Conservation (phyloP, 1,140 invertebrate species). For the Medauroidea extradentata region DNA sequence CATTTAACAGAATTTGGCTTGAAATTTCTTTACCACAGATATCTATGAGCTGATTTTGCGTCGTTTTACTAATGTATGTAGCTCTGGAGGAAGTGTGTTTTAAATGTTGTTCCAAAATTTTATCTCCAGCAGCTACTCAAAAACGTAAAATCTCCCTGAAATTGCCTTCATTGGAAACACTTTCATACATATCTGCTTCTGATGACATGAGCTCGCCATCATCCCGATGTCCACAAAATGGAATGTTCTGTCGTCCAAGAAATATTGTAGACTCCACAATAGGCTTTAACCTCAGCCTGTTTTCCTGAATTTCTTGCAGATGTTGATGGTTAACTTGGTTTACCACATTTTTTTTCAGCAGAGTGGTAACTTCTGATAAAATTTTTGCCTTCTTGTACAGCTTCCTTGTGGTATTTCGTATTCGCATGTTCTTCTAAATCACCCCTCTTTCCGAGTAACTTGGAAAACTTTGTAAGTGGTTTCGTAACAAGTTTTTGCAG, state of each 20-base stretch:
- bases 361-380: slow-evolving; percentile 20
- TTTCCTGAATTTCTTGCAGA: slow-evolving; percentile 15
- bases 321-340: slow-evolving; percentile 11
- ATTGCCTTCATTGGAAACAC: slow-evolving; percentile 21
- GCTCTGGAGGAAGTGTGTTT: slow-evolving; percentile 8
- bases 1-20: slow-evolving; percentile 17
- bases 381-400: slow-evolving; percentile 21
- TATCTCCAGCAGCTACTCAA: slow-evolving; percentile 21
- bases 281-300: slow-evolving; percentile 17
- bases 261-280: no score
- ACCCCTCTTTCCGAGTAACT: slow-evolving; percentile 24
- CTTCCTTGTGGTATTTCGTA: slow-evolving; percentile 23
- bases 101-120: slow-evolving; percentile 18
- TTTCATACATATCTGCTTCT: neutral
- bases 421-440: slow-evolving; percentile 15
- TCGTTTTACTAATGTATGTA: slow-evolving; percentile 20
- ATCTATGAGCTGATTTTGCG: slow-evolving; percentile 26
- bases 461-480: slow-evolving; percentile 22
- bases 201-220: slow-evolving; percentile 6
- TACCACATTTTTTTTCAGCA: slow-evolving; percentile 10
- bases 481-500: slow-evolving; percentile 20
- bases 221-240: slow-evolving; percentile 20
- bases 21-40: slow-evolving; percentile 16
- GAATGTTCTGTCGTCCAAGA: slow-evolving; percentile 18
- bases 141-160: slow-evolving; percentile 22